Base-by-base conservation (phyloP, 2,113 vertebrate genomes). In the Taxidea taxus region DNA sequence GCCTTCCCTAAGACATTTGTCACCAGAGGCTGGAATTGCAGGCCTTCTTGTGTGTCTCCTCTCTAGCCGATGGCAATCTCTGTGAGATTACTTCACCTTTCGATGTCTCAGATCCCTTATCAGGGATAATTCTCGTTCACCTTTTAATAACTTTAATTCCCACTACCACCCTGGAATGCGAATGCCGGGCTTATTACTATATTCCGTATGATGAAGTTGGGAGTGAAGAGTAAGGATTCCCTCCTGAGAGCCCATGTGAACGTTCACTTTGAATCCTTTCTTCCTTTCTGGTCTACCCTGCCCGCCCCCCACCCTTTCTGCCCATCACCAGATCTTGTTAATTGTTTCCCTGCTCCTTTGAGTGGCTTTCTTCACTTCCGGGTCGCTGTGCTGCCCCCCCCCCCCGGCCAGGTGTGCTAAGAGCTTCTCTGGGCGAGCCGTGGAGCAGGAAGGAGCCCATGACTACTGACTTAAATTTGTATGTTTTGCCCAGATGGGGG, bases 81-180 rank as follows among this genome's bases (percentile, higher is more conserved):
- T 84, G 75, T 51, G 77, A 68, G 72, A 44, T 75, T 64, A 27
- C 39, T 66, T 87, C 44, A 85, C 20, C 2, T 95, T 49, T 62
- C 51, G 84, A 34, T 85, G 77, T 83, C 89, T 97, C 87, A 21
- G 39, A 83, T 95, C 87, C 54, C 70, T 96, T 94, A 91, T 90
- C 95, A 92, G 56, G 39, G 62, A 54, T 49, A 75, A 68, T 96
- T 96, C 93, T 92, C 70, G 8, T 60, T 89, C 49, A 90, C 72
- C 82, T 95, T 97, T 91, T 98, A 93, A 95, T 97, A 95, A 78
- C 39, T 90, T 51, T 88, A 75, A 90, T 78, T 92, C 80, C 66
- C 70, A 90, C 31, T 20, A 14, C 80, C 77, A 68, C 44, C 75
- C 62, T 85, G 16, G 54, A 64, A 96, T 88, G 56, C n/a, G 60